phyloP scores from a whole-genome alignment of 1,140 invertebrate species.

The Argopecten irradians region DNA sequence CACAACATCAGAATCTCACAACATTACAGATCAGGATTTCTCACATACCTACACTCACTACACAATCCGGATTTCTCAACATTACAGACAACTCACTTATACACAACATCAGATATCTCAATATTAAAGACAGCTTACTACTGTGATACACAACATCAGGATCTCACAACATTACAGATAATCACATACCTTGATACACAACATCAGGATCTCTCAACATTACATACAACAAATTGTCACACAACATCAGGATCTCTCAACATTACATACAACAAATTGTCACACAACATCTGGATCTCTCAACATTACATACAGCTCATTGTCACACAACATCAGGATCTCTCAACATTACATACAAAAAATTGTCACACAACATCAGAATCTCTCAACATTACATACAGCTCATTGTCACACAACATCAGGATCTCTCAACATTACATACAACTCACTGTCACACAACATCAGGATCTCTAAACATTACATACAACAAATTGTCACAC shows the following conservation, averaged over 20 bases:
- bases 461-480: background rate
- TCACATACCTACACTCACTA: background rate
- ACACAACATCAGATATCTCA: background rate
- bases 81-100: background rate
- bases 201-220: background rate
- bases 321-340: background rate
- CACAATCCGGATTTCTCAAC: too few relatives aligned
- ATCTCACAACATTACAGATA: too few relatives aligned
- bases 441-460: background rate
- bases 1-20: background rate
- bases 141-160: background rate
- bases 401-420: too few relatives aligned
- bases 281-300: background rate
- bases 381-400: background rate
- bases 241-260: background rate
- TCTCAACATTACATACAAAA: background rate
- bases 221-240: too few relatives aligned
- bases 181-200: background rate
- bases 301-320: too few relatives aligned
- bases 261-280: background rate
- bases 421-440: background rate
- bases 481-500: too few relatives aligned
- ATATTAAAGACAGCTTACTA: too few relatives aligned
- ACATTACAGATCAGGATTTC: background rate
- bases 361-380: background rate